Percentiles rank a stretch among this genome's conserved stretches.
Conservation (phyloP, 2,797 vertebrate species). For the Gymnoscopelus braueri region DNA sequence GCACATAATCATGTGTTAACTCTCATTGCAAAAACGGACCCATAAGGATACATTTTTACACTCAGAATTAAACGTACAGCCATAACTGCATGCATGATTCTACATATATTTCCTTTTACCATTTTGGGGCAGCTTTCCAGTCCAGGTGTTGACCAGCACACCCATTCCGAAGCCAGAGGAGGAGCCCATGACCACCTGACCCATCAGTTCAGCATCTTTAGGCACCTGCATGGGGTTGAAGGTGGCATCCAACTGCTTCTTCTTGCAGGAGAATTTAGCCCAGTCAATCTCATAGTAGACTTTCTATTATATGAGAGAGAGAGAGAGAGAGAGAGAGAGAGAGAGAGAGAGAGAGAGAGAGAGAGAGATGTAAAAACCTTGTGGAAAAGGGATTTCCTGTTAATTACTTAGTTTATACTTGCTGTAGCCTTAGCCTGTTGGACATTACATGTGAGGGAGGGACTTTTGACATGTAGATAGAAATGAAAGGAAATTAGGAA, state of each 20-base stretch:
- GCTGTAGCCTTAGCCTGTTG: too few relatives aligned
- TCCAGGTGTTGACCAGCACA: constrained; percentile 60
- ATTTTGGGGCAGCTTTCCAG: constrained; percentile 30
- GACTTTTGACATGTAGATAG: too few relatives aligned
- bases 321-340: neutral
- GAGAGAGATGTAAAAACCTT: too few relatives aligned
- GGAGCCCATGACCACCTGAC: constrained; percentile 56
- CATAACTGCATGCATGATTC: too few relatives aligned
- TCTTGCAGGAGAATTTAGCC: constrained; percentile 43
- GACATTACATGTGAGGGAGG: too few relatives aligned
- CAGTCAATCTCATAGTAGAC: constrained; percentile 61
- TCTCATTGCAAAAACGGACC: too few relatives aligned
- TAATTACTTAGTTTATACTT: too few relatives aligned
- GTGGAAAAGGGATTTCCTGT: too few relatives aligned
- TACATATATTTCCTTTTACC: constrained; percentile 31
- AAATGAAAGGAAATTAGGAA: neutral
- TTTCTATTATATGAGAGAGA: constrained; percentile 28
- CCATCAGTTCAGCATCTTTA: constrained; percentile 37
- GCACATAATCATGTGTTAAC: too few relatives aligned
- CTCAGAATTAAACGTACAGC: too few relatives aligned
- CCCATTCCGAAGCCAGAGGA: constrained; percentile 66
- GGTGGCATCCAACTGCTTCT: constrained; percentile 28
- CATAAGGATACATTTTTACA: too few relatives aligned
- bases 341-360: neutral
- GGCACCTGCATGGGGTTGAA: constrained; percentile 59